Evolutionary conservation across 2,113 vertebrate species (phyloP).

Genomic region (Pomatorhinus ruficollis): DNA sequence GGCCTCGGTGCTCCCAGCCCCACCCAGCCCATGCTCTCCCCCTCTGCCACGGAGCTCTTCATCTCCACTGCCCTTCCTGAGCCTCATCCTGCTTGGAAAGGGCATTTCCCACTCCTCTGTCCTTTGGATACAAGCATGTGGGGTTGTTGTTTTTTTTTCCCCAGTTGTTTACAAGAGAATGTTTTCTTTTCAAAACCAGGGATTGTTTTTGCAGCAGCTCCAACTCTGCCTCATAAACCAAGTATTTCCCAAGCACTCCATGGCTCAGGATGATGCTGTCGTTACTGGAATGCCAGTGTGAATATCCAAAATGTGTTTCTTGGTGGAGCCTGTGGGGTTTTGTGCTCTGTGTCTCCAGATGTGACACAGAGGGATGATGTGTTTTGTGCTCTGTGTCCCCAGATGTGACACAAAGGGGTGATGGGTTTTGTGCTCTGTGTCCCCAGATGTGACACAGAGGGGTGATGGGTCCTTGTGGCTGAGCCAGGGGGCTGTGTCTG

Average conservation of each 20-base stretch:
- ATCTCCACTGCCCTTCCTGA: neutral
- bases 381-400: too few relatives aligned
- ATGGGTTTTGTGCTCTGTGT: too few relatives aligned
- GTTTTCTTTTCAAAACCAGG: neutral
- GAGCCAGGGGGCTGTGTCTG: neutral
- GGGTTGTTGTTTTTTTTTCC: accelerated
- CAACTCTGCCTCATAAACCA: neutral
- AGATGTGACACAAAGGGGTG: too few relatives aligned
- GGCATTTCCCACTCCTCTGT: neutral
- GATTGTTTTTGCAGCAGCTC: neutral
- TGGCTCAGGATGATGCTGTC: neutral
- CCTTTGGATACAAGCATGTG: neutral
- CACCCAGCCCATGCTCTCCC: accelerated
- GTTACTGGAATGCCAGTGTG: neutral
- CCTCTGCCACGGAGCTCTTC: accelerated
- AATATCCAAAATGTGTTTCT: neutral
- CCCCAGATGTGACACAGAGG: too few relatives aligned
- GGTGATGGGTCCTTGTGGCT: neutral
- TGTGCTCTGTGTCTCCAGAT: neutral
- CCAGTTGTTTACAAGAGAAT: neutral
- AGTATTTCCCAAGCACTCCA: neutral
- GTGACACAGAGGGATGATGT: neutral
- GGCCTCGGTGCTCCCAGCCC: neutral
- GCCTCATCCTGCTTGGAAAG: neutral
- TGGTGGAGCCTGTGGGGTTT: neutral